phyloP scores from a whole-genome alignment of 1,140 invertebrate genomes.

The Bombus soroeensis region DNA sequence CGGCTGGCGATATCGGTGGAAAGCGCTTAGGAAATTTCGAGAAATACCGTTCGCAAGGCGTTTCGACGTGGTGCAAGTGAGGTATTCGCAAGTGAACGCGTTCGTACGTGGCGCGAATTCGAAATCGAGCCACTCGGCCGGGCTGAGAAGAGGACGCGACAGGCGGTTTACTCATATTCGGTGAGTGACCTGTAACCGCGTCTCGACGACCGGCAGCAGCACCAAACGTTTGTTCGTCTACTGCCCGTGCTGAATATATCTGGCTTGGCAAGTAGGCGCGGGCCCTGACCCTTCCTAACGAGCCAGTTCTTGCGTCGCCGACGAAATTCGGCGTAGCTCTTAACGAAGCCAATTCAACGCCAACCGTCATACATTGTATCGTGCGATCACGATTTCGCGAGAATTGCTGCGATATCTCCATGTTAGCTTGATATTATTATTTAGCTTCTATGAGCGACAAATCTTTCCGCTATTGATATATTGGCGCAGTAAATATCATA shows the following conservation, averaged over 20 bases:
- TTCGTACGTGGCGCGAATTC: conserved; percentile 42
- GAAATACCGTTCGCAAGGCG: neutral
- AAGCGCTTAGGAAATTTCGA: neutral
- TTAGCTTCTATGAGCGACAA: too few species aligned
- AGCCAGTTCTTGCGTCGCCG: conserved; percentile 26
- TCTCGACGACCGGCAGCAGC: conserved; percentile 76
- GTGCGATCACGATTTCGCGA: neutral
- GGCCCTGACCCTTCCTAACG: conserved; percentile 80
- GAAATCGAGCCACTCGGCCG: conserved; percentile 13
- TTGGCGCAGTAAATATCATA: too few species aligned
- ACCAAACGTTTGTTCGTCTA: conserved; percentile 78
- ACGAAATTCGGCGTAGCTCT: conserved; percentile 46
- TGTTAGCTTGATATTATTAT: too few species aligned
- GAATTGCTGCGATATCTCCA: neutral
- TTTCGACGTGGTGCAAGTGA: neutral
- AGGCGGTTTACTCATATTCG: conserved; percentile 78
- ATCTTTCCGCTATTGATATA: too few species aligned
- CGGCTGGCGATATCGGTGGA: neutral
- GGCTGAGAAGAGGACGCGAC: conserved; percentile 50
- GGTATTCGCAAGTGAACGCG: conserved; percentile 8
- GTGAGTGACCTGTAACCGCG: conserved; percentile 80
- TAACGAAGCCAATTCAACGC: conserved; percentile 42
- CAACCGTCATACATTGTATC: neutral
- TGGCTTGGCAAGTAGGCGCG: conserved; percentile 54
- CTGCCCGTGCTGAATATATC: conserved; percentile 81